A percentile compares a stretch with the other conserved stretches of the same genome.
Conservation (phyloP, 2,888 invertebrate genomes). For the Steinernema carpocapsae region DNA sequence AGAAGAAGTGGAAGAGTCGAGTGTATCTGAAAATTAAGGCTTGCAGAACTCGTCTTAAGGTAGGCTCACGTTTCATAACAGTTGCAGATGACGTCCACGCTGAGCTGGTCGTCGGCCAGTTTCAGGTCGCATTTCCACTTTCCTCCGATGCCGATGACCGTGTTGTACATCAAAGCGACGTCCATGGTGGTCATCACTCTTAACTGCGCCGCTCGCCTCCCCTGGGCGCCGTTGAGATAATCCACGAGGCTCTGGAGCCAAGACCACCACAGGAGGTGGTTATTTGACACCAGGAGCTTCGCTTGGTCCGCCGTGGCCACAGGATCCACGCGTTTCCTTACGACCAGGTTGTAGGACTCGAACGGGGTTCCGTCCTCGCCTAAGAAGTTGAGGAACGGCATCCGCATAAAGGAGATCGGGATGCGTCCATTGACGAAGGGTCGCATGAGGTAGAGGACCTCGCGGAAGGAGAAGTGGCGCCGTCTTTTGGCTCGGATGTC, state of each 20-base stretch:
- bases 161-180: constrained; percentile 17
- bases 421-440: constrained; percentile 1
- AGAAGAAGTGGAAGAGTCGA: background rate
- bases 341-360: constrained; percentile 20
- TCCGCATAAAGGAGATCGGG: constrained; percentile 2
- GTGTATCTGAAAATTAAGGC: background rate
- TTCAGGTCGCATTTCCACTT: constrained; percentile 22
- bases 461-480: background rate
- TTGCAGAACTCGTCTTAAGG: background rate
- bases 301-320: background rate
- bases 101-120: constrained; percentile 6
- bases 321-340: background rate
- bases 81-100: constrained; percentile 2
- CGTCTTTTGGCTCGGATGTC: background rate
- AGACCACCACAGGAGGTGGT: background rate
- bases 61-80: constrained; percentile 6
- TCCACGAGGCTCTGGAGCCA: constrained; percentile 1
- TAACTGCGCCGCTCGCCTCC: background rate
- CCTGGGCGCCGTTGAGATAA: constrained; percentile 6
- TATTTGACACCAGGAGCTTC: background rate
- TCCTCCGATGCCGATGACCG: constrained; percentile 1
- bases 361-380: constrained; percentile 6
- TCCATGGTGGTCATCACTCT: background rate
- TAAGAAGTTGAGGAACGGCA: constrained; percentile 4
- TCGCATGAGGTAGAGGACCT: background rate